Evolutionary conservation across 2,797 vertebrate species (phyloP).

Genomic region (Poecilia picta): DNA sequence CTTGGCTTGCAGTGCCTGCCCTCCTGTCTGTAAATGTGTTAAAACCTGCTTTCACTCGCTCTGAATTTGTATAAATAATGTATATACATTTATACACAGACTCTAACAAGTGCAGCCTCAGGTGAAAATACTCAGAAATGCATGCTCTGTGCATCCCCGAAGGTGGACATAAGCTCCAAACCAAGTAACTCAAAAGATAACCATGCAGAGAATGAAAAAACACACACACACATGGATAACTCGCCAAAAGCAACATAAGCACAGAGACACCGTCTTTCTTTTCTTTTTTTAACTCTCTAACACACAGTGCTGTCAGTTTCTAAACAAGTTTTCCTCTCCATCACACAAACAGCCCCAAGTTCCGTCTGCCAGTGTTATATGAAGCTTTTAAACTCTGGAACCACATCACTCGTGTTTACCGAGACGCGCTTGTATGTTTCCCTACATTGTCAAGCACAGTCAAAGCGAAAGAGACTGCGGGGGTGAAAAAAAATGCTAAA

Average conservation of each 20-base stretch:
- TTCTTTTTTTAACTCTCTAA: conserved; percentile 20
- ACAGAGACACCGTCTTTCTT: conserved; percentile 37
- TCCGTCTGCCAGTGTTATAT: conserved; percentile 71
- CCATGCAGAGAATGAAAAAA: conserved; percentile 62
- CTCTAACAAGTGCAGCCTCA: conserved; percentile 82
- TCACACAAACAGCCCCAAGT: conserved; percentile 77
- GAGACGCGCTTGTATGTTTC: conserved; percentile 68
- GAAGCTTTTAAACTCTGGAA: conserved; percentile 79
- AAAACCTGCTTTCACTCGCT: conserved; percentile 76
- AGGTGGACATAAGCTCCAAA: conserved; percentile 78
- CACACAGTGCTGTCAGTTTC: conserved; percentile 69
- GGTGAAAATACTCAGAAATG: conserved; percentile 83
- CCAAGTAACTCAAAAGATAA: conserved; percentile 72
- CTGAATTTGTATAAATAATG: conserved; percentile 84
- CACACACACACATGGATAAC: conserved; percentile 71
- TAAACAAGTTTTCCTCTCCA: conserved; percentile 76
- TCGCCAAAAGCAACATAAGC: conserved; percentile 77
- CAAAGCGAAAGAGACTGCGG: conserved; percentile 69
- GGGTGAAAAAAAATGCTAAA: conserved; percentile 51
- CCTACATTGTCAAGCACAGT: conserved; percentile 66
- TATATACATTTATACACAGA: conserved; percentile 82
- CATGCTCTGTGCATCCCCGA: conserved; percentile 76
- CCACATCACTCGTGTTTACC: conserved; percentile 73
- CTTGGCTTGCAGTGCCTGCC: conserved; percentile 72
- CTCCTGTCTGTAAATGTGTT: conserved; percentile 79